These are phyloP conservation scores for Oenanthe oenanthe DNA, from an alignment of 2,113 vertebrate species.

Conservation along the genomic window DNA sequence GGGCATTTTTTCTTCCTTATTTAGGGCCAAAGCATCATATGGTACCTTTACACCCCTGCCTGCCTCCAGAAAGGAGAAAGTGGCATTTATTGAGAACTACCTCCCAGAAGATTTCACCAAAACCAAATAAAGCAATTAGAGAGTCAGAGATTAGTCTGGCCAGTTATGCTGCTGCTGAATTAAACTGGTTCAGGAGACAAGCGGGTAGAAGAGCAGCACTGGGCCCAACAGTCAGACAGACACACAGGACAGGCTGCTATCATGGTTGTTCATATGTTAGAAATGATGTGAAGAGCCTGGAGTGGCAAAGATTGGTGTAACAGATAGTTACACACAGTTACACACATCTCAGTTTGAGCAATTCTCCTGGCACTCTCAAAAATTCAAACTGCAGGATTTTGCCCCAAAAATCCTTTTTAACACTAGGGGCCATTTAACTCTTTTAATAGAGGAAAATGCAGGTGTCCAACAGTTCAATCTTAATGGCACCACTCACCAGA, in stretches of 20 bases:
- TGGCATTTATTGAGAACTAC: background rate
- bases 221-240: background rate
- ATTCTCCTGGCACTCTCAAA: background rate
- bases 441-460: background rate
- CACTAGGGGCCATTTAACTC: background rate
- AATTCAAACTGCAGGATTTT: background rate
- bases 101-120: background rate
- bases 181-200: background rate
- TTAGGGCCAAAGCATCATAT: background rate
- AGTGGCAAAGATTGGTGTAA: background rate
- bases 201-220: background rate
- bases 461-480: background rate
- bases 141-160: background rate
- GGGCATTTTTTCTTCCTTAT: background rate
- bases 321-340: fast-evolving
- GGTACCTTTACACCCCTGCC: background rate
- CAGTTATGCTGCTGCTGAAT: background rate
- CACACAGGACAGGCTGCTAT: background rate
- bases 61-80: background rate
- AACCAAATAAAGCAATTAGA: background rate
- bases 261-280: fast-evolving
- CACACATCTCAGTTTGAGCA: background rate
- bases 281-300: background rate
- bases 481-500: background rate
- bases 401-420: background rate